Base-by-base conservation (phyloP, 2,888 invertebrate genomes). In the Caenorhabditis sp. region DNA sequence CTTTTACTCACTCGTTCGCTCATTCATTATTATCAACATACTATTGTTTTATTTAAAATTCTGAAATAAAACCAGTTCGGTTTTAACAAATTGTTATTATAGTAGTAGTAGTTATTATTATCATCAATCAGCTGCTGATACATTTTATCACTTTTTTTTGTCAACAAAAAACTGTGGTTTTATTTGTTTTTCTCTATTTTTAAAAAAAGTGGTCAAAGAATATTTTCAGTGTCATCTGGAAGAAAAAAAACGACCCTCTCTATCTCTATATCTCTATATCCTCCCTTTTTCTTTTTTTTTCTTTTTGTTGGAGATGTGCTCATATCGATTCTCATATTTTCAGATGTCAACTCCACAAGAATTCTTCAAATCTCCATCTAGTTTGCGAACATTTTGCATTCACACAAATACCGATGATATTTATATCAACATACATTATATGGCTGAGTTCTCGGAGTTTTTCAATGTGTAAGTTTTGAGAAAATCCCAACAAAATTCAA, bases 381-480 rank as follows among this genome's bases (percentile, higher is more conserved):
- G 57, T 5, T 57, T 73, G n/a, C 61, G 73, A 36, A 68, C 62
- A 36, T 73, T 73, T 36, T 61, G 63, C 53, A 73, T 73, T 50
- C 21, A 3, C 50, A 73, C 73, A 25, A 62, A 54, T 53, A 65
- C 72, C 4, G 67, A 72, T 26, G 56, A 53, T 21, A 17, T 72
- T 17, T 72, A 52, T 43, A 65, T 73, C 3, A 73, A 73, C 21
- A 50, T 73, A 25, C 56, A 59, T 36, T 73, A 65, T 21, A 38
- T 73, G 38, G 73, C 73, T n/a, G 73, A 73, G 26, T 52, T 68
- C 20, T 73, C 73, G 23, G 73, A 73, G 53, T 73, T 68, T 26
- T 73, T 73, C 14, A 63, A 73, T 25, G 59, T 38, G 31, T 53
- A 14, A 27, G n/a, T 26, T 26, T n/a, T n/a, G n/a, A n/a, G n/a